A percentile compares a stretch with the other conserved stretches of the same genome.
These are phyloP conservation scores for Panopea generosa DNA, from an alignment of 2,888 invertebrate species.

Conservation along the genomic window DNA sequence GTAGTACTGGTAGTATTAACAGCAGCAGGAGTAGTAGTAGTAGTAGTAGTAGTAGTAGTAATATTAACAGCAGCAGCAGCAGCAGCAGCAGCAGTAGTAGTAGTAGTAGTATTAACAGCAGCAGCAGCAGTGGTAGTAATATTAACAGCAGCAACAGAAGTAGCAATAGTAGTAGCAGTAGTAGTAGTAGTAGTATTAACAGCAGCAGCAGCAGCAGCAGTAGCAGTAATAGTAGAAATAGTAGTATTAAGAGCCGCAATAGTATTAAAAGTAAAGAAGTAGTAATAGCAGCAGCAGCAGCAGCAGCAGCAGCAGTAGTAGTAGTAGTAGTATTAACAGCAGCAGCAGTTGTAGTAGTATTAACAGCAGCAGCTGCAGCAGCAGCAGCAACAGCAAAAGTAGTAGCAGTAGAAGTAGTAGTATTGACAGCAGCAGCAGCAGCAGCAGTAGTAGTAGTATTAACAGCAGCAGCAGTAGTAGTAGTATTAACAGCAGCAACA, in stretches of 20 bases:
- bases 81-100: not conserved
- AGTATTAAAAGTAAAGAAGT: slow-evolving; percentile 11
- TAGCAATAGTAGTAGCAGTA: too few relatives aligned
- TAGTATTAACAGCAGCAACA: slow-evolving; percentile 5
- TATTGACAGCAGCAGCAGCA: too few relatives aligned
- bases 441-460: too few relatives aligned
- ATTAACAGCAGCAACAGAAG: too few relatives aligned
- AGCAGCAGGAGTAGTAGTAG: not conserved
- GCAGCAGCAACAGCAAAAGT: too few relatives aligned
- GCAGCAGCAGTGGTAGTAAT: too few relatives aligned
- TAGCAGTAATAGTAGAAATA: slow-evolving; percentile 13
- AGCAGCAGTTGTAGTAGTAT: not conserved
- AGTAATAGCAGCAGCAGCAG: slow-evolving; percentile 11
- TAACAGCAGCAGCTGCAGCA: too few relatives aligned
- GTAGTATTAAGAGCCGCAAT: slow-evolving; percentile 4
- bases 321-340: not conserved
- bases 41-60: slow-evolving; percentile 7
- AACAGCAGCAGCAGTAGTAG: not conserved
- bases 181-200: too few relatives aligned
- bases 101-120: slow-evolving; percentile 1
- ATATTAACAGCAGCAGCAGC: slow-evolving; percentile 1
- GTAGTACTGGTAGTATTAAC: too few relatives aligned
- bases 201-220: slow-evolving; percentile 8
- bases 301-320: not conserved
- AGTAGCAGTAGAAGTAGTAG: too few relatives aligned